A percentile compares a stretch with the other conserved stretches of the same genome.
These are phyloP conservation scores for Cerastis rubricosa DNA, from an alignment of 2,888 invertebrate species.

Conservation along the genomic window DNA sequence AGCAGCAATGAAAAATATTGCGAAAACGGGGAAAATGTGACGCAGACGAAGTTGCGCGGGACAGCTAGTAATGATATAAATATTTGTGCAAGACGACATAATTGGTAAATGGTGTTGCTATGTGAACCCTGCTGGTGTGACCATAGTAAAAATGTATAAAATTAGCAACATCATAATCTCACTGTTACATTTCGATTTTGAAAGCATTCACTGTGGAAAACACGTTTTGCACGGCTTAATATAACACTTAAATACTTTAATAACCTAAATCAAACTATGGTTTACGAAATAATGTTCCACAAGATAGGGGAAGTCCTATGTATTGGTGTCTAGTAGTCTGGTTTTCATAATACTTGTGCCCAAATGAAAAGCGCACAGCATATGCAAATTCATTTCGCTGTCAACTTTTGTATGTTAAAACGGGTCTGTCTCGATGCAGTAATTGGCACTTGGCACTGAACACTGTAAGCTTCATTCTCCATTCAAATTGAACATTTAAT, in stretches of 20 bases:
- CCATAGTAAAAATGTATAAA: slow-evolving; percentile 23
- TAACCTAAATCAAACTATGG: background rate
- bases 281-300: slow-evolving; percentile 6
- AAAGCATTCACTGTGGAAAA: slow-evolving; percentile 30
- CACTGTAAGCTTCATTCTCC: background rate
- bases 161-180: slow-evolving; percentile 39
- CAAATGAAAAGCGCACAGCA: background rate
- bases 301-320: background rate
- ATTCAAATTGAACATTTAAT: background rate
- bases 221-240: background rate
- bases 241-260: background rate
- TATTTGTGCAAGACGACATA: background rate
- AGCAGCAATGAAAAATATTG: too few species aligned
- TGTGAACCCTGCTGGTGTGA: slow-evolving; percentile 6
- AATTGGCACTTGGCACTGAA: slow-evolving; percentile 25
- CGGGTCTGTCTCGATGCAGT: slow-evolving; percentile 21
- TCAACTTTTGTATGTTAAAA: background rate
- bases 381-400: background rate
- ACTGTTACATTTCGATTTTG: slow-evolving; percentile 8
- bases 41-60: too few species aligned
- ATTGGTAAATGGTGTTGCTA: background rate
- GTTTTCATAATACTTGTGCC: background rate
- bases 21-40: too few species aligned
- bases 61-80: background rate
- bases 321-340: background rate